Conservation (phyloP, 2,888 invertebrate species). For the Pristionchus exspectatus region DNA sequence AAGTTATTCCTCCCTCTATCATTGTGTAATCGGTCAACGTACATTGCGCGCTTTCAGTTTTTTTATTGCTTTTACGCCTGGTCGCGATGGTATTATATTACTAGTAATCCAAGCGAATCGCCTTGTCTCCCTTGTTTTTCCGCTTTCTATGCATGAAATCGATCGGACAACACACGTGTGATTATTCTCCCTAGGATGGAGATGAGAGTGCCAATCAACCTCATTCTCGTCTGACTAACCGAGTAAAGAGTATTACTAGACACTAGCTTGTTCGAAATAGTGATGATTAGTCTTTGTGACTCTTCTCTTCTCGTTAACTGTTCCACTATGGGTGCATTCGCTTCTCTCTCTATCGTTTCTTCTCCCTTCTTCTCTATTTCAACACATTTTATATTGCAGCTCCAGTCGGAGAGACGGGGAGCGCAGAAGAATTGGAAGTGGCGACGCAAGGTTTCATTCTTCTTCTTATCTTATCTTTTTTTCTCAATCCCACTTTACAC, state of each 20-base stretch:
- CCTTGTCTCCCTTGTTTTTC: not conserved
- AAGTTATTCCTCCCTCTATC: constrained; percentile 3
- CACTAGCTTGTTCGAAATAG: not conserved
- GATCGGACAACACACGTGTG: constrained; percentile 4
- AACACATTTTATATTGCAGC: constrained; percentile 2
- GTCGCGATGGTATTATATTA: not conserved
- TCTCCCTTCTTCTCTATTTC: not conserved
- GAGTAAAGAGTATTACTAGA: not conserved
- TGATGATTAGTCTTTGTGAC: not conserved
- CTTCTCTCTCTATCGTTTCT: constrained; percentile 6
- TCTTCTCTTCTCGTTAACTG: not conserved
- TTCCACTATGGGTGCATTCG: constrained; percentile 30
- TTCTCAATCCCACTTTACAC: not conserved
- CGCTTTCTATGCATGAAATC: not conserved
- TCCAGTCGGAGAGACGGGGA: constrained; percentile 33
- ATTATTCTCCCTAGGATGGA: not conserved
- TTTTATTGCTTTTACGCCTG: not conserved
- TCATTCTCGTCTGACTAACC: not conserved
- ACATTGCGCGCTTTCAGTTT: constrained; percentile 1
- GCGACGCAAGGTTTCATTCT: not conserved
- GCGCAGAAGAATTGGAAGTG: constrained; percentile 30
- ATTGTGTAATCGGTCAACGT: constrained; percentile 14
- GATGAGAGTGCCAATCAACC: not conserved
- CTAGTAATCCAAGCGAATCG: constrained; percentile 12
- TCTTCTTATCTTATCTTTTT: not conserved